Conservation (phyloP, 2,113 vertebrate species). For the Corythornis cristatus region DNA sequence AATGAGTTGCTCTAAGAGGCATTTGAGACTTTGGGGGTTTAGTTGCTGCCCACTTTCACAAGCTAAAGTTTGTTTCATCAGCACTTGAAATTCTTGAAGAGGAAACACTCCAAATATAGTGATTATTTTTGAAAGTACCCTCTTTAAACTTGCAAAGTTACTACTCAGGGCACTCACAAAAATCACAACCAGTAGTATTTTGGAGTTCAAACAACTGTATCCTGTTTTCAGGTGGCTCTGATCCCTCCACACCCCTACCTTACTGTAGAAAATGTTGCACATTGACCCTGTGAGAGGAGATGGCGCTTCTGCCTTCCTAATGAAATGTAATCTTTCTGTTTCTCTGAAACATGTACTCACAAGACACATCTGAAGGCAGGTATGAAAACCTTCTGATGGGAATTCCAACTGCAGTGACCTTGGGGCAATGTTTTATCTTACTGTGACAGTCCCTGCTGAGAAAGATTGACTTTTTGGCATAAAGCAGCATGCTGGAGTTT, state of each 20-base stretch:
- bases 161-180: background rate
- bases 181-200: background rate
- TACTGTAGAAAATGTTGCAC: background rate
- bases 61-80: background rate
- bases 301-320: background rate
- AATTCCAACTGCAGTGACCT: constrained; percentile 72
- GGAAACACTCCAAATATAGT: background rate
- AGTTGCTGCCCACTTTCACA: background rate
- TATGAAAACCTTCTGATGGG: constrained; percentile 64
- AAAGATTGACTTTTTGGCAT: constrained; percentile 65
- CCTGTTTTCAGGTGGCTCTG: background rate
- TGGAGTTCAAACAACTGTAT: background rate
- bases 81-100: background rate
- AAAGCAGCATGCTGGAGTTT: background rate
- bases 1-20: background rate
- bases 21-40: background rate
- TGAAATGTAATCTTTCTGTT: constrained; percentile 11
- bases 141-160: background rate
- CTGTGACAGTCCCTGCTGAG: constrained; percentile 57
- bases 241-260: background rate
- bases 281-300: background rate
- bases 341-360: constrained; percentile 68
- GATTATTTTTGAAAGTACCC: background rate
- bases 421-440: constrained; percentile 71
- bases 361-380: constrained; percentile 65